Evolutionary conservation across 2,888 invertebrate species (phyloP).

Genomic region (Sturmia bella): DNA sequence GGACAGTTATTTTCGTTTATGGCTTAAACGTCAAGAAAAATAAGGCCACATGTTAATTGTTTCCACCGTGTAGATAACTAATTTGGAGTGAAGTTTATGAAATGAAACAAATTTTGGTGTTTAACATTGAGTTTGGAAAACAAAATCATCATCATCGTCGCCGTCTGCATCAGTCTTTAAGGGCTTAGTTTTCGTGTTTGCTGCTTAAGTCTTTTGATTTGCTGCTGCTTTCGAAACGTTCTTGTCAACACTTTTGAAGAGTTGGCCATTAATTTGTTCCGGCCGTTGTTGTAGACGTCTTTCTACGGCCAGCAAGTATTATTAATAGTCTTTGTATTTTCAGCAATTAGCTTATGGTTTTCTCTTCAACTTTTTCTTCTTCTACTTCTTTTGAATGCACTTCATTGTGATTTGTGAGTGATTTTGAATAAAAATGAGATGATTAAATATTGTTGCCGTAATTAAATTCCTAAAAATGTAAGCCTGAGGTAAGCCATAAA

Average conservation of each 20-base stretch:
- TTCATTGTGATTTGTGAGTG: neutral
- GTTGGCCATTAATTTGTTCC: slow-evolving; percentile 19
- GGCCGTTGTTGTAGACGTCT: neutral
- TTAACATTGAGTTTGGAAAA: neutral
- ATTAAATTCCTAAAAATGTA: too few species aligned
- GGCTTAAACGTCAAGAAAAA: slow-evolving; percentile 33
- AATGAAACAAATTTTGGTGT: neutral
- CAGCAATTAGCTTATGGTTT: slow-evolving; percentile 29
- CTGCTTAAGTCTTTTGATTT: slow-evolving; percentile 38
- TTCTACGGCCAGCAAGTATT: neutral
- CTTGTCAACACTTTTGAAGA: slow-evolving; percentile 4
- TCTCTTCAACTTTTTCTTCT: neutral
- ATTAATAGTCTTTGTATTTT: slow-evolving; percentile 6
- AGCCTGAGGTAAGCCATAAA: too few species aligned
- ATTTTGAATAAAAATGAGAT: neutral
- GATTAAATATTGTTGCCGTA: neutral
- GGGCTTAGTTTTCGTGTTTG: neutral
- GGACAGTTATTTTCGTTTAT: slow-evolving; percentile 8
- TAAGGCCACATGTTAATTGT: slow-evolving; percentile 49
- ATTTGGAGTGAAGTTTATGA: neutral
- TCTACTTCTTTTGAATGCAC: slow-evolving; percentile 5
- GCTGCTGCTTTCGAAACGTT: slow-evolving; percentile 4
- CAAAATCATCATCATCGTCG: neutral
- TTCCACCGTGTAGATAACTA: neutral
- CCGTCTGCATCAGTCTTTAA: neutral